Evolutionary conservation across 2,888 invertebrate genomes (phyloP), one percentile per base, ranked within the genome.

Genomic region (Molorchus minor): DNA sequence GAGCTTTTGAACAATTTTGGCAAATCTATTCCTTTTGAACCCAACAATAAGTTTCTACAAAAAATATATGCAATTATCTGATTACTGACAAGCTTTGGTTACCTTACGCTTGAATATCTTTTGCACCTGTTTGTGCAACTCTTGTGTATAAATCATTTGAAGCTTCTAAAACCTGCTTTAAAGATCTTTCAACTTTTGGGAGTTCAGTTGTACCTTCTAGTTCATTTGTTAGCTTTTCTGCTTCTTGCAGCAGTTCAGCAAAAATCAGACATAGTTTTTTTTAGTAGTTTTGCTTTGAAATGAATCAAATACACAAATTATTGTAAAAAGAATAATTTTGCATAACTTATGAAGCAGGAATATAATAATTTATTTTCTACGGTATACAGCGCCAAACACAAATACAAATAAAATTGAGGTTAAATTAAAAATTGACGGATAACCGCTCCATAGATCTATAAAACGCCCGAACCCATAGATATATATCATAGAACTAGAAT

Each of bases 71-170:
- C 25, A 57, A 17, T 25, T 12, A 25, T 46, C 33, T 43, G 35
- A 17, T 3, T 19, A 29, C 40, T 4, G 21, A 12, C 29, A 36
- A 13, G 8, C 35, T 25, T 8, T 36, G 17, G 63, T 49, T 67
- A 80, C 62, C 88, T 84, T 85, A 94, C 96, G 96, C 96, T 84
- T 96, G 94, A 65, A 94, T 91, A 79, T 96, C 95, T 73, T 93
- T 92, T 20, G 93, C 89, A 62, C 92, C 92, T 58, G 90, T 88
- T 77, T 93, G 91, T 13, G 93, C 91, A 15, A 95, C 92, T 77
- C 93, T 87, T 2, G 92, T 89, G 83, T 94, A 94, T 29, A 97
- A 82, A 76, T 94, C 93, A 73, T 93, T 91, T 0, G 94, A 94
- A 7, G 94, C 95, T 77, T 97, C 95, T 43, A 94, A 82, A 40